Percentiles rank a stretch among this genome's conserved stretches.
These are phyloP conservation scores for Hiodon alosoides DNA, from an alignment of 2,113 vertebrate species.

Conservation along the genomic window DNA sequence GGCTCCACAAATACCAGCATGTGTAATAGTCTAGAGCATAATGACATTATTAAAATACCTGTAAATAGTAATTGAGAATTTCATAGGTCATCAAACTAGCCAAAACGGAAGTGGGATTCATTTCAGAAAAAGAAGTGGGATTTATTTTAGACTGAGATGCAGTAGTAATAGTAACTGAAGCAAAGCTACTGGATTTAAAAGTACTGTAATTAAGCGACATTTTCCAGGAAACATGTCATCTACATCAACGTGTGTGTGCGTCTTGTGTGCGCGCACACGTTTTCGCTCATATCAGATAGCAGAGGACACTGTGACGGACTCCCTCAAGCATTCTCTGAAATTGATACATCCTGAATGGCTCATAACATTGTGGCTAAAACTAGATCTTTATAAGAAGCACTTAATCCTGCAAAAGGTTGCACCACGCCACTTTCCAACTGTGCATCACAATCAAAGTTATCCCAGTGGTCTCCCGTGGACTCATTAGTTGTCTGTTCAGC, in stretches of 20 bases:
- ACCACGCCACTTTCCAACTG: slow-evolving; percentile 48
- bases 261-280: too few species aligned
- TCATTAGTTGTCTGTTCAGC: slow-evolving; percentile 61
- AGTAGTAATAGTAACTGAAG: slow-evolving; percentile 48
- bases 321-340: too few species aligned
- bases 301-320: too few species aligned
- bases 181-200: slow-evolving; percentile 55
- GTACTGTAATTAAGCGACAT: slow-evolving; percentile 45
- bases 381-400: slow-evolving; percentile 63
- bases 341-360: slow-evolving; percentile 52
- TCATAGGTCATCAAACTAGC: too few species aligned
- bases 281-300: too few species aligned
- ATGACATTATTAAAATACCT: slow-evolving; percentile 40
- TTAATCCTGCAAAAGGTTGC: slow-evolving; percentile 63
- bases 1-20: background rate
- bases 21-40: slow-evolving; percentile 27
- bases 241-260: slow-evolving; percentile 45
- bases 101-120: background rate
- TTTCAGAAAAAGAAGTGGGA: slow-evolving; percentile 24
- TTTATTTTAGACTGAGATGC: slow-evolving; percentile 45
- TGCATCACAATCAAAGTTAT: slow-evolving; percentile 61
- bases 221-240: slow-evolving; percentile 59
- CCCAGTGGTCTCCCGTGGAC: slow-evolving; percentile 59
- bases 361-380: slow-evolving; percentile 63
- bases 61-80: slow-evolving; percentile 1